A percentile compares a stretch with the other conserved stretches of the same genome.
Evolutionary conservation across 30 jellyfish, hydroid and myxozoan genomes (phyloP).

Genomic region (Sanderia malayensis): DNA sequence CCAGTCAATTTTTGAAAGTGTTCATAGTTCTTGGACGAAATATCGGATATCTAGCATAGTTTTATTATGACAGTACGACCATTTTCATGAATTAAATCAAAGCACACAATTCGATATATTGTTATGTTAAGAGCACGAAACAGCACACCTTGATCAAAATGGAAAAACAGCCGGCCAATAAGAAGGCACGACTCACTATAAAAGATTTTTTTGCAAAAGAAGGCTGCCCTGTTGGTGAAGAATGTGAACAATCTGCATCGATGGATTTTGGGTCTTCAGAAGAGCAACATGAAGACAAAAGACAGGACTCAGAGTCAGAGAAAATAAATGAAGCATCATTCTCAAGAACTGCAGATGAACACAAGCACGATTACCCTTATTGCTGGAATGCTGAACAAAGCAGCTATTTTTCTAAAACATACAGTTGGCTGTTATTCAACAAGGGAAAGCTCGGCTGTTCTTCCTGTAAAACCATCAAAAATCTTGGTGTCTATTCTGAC

Average conservation of each 20-base stretch:
- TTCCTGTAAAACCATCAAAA: constrained; percentile 10
- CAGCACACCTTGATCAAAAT: not conserved
- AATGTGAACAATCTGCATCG: constrained; percentile 19
- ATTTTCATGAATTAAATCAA: not conserved
- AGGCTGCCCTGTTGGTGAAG: constrained; percentile 5
- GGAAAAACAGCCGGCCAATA: constrained; percentile 18
- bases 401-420: constrained; percentile 24
- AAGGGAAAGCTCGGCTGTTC: constrained; percentile 23
- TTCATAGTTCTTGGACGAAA: constrained; percentile 16
- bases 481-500: constrained; percentile 25
- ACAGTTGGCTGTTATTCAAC: constrained; percentile 16
- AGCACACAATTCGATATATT: not conserved
- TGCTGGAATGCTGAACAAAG: constrained; percentile 33
- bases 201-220: constrained; percentile 16
- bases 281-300: constrained; percentile 7
- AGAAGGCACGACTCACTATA: constrained; percentile 22
- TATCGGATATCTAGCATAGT: not conserved
- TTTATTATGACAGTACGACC: too few species aligned
- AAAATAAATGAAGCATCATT: too few species aligned
- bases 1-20: too few species aligned
- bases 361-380: constrained; percentile 5
- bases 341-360: constrained; percentile 5
- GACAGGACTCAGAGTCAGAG: not conserved
- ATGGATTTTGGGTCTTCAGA: constrained; percentile 3
- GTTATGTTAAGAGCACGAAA: not conserved